Conservation (phyloP, 2,888 invertebrate species). For the Coelinius sp. region DNA sequence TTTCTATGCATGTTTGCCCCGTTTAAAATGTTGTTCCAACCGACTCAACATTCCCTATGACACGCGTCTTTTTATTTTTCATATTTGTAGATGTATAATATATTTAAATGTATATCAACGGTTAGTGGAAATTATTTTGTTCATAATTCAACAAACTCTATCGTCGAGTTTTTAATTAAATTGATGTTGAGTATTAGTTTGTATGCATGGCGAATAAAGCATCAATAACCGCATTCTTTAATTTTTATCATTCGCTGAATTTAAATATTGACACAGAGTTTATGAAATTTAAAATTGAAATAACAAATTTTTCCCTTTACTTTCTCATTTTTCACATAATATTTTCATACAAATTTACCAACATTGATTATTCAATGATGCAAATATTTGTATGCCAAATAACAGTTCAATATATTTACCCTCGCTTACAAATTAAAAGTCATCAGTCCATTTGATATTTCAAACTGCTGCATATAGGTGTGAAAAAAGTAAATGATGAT, state of each 20-base stretch:
- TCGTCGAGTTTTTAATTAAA: background rate
- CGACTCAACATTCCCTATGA: constrained; percentile 40
- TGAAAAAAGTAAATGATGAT: no score
- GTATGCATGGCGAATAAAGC: background rate
- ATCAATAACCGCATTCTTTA: background rate
- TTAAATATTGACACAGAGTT: constrained; percentile 5
- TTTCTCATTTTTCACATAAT: background rate
- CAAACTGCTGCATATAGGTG: background rate
- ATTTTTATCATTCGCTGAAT: background rate
- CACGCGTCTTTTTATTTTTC: constrained; percentile 40
- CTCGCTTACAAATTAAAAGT: background rate
- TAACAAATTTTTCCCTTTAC: background rate
- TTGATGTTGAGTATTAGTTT: background rate
- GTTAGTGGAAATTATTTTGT: no score
- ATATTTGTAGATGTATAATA: background rate
- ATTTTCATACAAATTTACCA: background rate
- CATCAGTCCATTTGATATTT: constrained; percentile 1
- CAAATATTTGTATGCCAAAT: constrained; percentile 8
- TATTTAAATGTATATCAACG: no score
- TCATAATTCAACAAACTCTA: no score
- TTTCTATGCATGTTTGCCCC: constrained; percentile 66
- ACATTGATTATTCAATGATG: background rate
- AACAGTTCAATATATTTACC: constrained; percentile 6
- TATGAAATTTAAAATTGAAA: background rate
- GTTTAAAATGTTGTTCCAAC: constrained; percentile 67